A percentile compares a stretch with the other conserved stretches of the same genome.
Evolutionary conservation across 2,888 invertebrate species (phyloP).

Genomic region (Pseudococcus viburni): DNA sequence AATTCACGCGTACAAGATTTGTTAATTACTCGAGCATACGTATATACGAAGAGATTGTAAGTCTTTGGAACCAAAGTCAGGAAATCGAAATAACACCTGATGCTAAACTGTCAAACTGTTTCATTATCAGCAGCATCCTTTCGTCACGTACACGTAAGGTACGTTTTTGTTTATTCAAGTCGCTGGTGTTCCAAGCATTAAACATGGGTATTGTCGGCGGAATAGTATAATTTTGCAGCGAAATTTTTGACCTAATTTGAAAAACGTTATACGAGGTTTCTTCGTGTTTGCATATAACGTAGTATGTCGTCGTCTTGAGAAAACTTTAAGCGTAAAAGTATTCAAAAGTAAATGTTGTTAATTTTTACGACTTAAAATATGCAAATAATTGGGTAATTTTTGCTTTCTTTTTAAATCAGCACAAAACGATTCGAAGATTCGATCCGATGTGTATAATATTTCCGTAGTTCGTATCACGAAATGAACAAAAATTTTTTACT

Average conservation of each 20-base stretch:
- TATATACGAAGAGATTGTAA: neutral
- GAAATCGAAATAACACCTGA: slow-evolving; percentile 44
- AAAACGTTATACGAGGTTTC: neutral
- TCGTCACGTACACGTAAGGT: neutral
- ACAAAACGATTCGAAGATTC: slow-evolving; percentile 9
- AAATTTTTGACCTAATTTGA: slow-evolving; percentile 43
- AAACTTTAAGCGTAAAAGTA: neutral
- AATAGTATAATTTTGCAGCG: neutral
- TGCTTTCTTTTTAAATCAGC: neutral
- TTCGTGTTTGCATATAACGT: neutral
- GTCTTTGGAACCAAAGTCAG: neutral
- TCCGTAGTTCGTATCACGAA: neutral
- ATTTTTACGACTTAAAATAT: slow-evolving; percentile 39
- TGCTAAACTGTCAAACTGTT: slow-evolving; percentile 40
- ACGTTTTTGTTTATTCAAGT: slow-evolving; percentile 4
- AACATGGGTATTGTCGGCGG: neutral
- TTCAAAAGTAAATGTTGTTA: slow-evolving; percentile 46
- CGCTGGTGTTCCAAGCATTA: neutral
- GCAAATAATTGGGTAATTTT: slow-evolving; percentile 25
- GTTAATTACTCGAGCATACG: neutral
- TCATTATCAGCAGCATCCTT: slow-evolving; percentile 23
- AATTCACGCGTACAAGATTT: neutral
- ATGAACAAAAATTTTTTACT: slow-evolving; percentile 28
- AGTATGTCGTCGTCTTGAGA: neutral
- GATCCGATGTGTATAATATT: slow-evolving; percentile 10